These are phyloP conservation scores for Drosophila fulvimacula DNA, from an alignment of 2,888 invertebrate genomes.

Conservation along the genomic window DNA sequence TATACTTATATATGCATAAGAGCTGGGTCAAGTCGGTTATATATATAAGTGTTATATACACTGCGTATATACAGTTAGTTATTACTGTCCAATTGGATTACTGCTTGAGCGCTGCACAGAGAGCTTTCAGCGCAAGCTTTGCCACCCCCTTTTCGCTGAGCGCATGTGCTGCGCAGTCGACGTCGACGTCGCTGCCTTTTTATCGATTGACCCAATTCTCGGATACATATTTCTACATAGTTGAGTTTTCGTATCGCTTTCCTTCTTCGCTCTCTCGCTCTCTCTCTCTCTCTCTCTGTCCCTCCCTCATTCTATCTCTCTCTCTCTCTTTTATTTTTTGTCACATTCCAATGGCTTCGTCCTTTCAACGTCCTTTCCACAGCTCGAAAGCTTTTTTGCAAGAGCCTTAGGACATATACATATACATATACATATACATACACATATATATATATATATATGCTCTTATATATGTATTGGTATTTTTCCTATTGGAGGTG, in stretches of 20 bases:
- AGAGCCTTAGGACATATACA: slow-evolving; percentile 2
- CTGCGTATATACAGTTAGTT: slow-evolving; percentile 45
- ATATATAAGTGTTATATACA: slow-evolving; percentile 21
- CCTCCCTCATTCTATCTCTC: neutral
- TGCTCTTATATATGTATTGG: neutral
- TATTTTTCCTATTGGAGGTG: slow-evolving; percentile 24
- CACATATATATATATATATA: slow-evolving; percentile 8
- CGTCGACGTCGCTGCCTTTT: slow-evolving; percentile 45
- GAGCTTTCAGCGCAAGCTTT: slow-evolving; percentile 32
- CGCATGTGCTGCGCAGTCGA: slow-evolving; percentile 63
- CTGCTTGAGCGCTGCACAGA: slow-evolving; percentile 30
- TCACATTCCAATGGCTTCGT: slow-evolving; percentile 69
- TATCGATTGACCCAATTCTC: slow-evolving; percentile 74
- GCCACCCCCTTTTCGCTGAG: slow-evolving; percentile 32
- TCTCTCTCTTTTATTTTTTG: neutral
- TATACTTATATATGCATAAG: slow-evolving; percentile 8
- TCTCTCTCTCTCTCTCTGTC: neutral
- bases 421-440: slow-evolving; percentile 7
- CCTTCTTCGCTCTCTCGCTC: neutral
- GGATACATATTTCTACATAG: slow-evolving; percentile 29
- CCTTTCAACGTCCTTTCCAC: slow-evolving; percentile 76
- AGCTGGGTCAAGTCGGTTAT: slow-evolving; percentile 33
- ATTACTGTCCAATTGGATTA: slow-evolving; percentile 68
- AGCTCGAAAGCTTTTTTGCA: slow-evolving; percentile 44
- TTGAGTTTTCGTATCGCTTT: slow-evolving; percentile 31